phyloP scores from a whole-genome alignment of 2,797 vertebrate genomes.

The Lagorchestes hirsutus region DNA sequence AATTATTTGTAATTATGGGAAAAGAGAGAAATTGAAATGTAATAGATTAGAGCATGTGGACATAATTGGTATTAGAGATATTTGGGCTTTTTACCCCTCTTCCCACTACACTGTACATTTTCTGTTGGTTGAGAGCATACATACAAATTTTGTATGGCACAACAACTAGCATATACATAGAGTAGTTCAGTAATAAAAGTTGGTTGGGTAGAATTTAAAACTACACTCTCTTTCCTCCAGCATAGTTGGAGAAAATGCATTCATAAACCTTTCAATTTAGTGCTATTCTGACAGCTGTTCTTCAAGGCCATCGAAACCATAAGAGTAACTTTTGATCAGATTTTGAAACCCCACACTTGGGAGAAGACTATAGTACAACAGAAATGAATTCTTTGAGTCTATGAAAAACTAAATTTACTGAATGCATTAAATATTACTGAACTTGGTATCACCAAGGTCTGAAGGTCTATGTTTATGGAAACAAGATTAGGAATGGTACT shows the following conservation, averaged over 20 bases:
- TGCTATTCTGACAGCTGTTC: neutral
- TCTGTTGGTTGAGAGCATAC: neutral
- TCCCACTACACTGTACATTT: neutral
- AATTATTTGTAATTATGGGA: constrained; percentile 55
- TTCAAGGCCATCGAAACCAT: neutral
- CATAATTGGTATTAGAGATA: neutral
- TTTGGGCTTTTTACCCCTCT: neutral
- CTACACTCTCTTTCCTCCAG: neutral
- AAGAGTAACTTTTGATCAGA: neutral
- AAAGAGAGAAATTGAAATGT: constrained; percentile 45
- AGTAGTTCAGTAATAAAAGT: neutral
- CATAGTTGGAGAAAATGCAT: neutral
- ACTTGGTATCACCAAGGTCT: neutral
- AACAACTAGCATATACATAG: neutral
- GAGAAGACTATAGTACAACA: neutral
- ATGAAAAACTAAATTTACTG: neutral
- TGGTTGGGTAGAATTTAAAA: neutral
- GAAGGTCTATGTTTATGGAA: neutral
- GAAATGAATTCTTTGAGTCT: neutral
- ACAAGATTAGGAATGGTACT: neutral
- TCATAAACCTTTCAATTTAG: neutral
- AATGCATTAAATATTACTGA: neutral
- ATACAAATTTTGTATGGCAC: neutral
- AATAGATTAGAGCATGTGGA: neutral
- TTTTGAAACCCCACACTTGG: neutral